phyloP scores from a whole-genome alignment of 2,113 vertebrate species.

The Prinia subflava region DNA sequence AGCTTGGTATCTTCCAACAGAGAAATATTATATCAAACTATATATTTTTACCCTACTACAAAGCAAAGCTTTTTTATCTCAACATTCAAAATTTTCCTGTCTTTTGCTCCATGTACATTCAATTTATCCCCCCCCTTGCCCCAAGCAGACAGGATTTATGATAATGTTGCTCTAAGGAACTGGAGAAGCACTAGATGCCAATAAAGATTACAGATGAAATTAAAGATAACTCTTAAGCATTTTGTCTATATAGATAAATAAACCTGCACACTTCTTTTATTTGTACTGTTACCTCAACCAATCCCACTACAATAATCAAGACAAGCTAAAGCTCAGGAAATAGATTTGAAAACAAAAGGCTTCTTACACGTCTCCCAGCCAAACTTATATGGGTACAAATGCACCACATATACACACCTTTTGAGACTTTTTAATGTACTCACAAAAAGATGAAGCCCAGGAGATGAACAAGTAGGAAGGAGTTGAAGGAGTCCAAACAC shows the following conservation, averaged over 20 bases:
- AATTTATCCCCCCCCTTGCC: not conserved
- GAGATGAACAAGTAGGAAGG: not conserved
- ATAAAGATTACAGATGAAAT: slow-evolving; percentile 68
- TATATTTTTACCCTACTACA: not conserved
- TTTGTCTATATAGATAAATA: slow-evolving; percentile 58
- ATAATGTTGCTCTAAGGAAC: slow-evolving; percentile 51
- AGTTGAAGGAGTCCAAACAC: not conserved
- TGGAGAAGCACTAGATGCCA: slow-evolving; percentile 59
- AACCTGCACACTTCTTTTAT: slow-evolving; percentile 61
- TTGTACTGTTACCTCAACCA: slow-evolving; percentile 49
- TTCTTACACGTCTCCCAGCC: not conserved
- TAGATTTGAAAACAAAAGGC: not conserved
- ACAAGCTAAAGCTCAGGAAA: not conserved
- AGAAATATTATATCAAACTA: not conserved
- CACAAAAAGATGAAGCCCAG: not conserved
- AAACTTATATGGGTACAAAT: fast-evolving
- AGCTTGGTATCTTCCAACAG: not conserved
- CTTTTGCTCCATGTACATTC: not conserved
- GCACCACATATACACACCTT: not conserved
- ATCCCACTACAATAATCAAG: slow-evolving; percentile 42
- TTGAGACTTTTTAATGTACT: not conserved
- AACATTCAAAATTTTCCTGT: not conserved
- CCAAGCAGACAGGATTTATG: slow-evolving; percentile 48
- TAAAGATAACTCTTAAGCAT: slow-evolving; percentile 56
- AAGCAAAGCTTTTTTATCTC: not conserved